Base-by-base conservation (phyloP, 2,113 vertebrate species). In the Gasterosteus nipponicus region DNA sequence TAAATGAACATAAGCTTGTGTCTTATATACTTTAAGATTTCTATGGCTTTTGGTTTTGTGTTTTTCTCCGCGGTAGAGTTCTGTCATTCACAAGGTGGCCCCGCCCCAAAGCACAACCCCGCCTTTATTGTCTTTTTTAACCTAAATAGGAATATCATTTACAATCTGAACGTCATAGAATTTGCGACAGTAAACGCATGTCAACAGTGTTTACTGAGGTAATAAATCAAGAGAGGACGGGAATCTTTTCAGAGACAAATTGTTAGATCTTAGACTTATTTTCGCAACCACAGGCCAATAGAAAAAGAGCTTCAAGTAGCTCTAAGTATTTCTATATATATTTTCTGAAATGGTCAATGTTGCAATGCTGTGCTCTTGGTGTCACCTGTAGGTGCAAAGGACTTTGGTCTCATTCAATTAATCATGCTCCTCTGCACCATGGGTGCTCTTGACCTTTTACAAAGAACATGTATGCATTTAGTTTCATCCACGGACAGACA, bases 381-480 rank as follows among this genome's bases (percentile, higher is more conserved):
- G 54, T 88, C 66, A 88, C 86, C 86, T 65, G 16, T 77, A 68
- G 75, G 42, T 29, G 67, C 80, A 69, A 75, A 84, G 73, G 77
- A 38, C 69, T 31, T 10, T 51, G 67, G 18, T 69, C 85, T 59
- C 74, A 83, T 81, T 82, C 63, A 90, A 91, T 93, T 81, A 92
- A 92, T 91, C 78, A 85, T 84, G 73, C 51, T 10, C 59, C 84
- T 76, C 46, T 57, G 78, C 80, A 39, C 38, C 71, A 63, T 12
- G 15, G 54, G 81, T 73, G 70, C 82, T 83, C 80, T 77, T 90
- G 91, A 92, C 93, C 91, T 94, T 94, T 90, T 57, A 73, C 69
- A 69, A 56, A 82, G 83, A 78, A 59, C 82, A 82, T 78, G 69
- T 60, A 79, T 82, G 83, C 82, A 79, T 86, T 91, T 81, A 8